phyloP scores from a whole-genome alignment of 2,888 invertebrate genomes.

The Troglohyphantes excavatus region DNA sequence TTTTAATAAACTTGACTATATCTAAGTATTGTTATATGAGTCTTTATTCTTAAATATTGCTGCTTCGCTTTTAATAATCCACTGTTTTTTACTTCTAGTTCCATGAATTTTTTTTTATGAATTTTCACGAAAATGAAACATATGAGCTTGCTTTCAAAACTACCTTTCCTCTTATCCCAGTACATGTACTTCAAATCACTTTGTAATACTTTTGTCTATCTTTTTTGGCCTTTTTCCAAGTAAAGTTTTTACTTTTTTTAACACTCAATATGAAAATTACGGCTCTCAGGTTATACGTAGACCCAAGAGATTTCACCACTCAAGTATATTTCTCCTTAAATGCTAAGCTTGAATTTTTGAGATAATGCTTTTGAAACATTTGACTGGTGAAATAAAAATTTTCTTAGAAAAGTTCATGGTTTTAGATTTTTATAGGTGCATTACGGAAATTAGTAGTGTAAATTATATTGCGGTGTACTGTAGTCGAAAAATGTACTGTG shows the following conservation, averaged over 20 bases:
- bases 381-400: not conserved
- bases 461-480: no score
- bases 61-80: no score
- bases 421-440: not conserved
- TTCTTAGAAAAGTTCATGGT: not conserved
- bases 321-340: not conserved
- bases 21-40: no score
- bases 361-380: not conserved
- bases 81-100: no score
- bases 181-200: conserved; percentile 10
- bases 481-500: no score
- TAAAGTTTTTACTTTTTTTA: not conserved
- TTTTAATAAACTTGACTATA: no score
- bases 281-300: not conserved
- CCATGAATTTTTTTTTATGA: no score
- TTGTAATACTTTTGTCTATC: conserved; percentile 27
- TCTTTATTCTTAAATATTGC: no score
- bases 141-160: not conserved
- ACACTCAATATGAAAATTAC: conserved; percentile 14
- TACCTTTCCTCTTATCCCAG: not conserved
- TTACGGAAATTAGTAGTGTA: no score
- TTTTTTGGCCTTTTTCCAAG: conserved; percentile 27
- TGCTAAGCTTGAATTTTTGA: no score
- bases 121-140: not conserved
- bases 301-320: not conserved